These are phyloP conservation scores for Lasioglossum pauxillum DNA, from an alignment of 2,888 invertebrate genomes.

Conservation along the genomic window DNA sequence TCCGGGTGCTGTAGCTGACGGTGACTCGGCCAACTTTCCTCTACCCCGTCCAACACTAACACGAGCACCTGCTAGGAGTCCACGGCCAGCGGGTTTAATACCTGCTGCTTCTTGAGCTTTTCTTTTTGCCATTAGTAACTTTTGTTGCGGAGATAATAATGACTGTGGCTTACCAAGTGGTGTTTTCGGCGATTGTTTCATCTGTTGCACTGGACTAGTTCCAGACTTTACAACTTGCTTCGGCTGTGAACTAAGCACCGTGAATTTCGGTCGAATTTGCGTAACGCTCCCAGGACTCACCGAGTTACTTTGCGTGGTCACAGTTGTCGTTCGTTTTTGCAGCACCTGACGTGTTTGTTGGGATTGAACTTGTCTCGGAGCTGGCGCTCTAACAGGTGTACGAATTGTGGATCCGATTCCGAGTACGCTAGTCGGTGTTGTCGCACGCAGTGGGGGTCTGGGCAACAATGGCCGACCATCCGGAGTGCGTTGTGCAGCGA, in stretches of 20 bases:
- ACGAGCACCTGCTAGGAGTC: constrained; percentile 72
- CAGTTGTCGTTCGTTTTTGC: constrained; percentile 70
- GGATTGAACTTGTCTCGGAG: constrained; percentile 64
- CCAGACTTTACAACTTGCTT: constrained; percentile 75
- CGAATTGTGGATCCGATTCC: constrained; percentile 76
- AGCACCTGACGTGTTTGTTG: constrained; percentile 70
- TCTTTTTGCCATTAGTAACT: constrained; percentile 81
- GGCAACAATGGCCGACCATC: constrained; percentile 79
- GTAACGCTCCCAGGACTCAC: constrained; percentile 71
- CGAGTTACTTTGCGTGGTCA: constrained; percentile 61
- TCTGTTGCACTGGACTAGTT: constrained; percentile 69
- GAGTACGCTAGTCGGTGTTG: constrained; percentile 77
- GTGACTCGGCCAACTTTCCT: constrained; percentile 61
- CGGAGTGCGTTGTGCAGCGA: constrained; percentile 70
- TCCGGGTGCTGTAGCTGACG: constrained; percentile 57
- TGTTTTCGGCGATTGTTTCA: constrained; percentile 75
- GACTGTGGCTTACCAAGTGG: constrained; percentile 74
- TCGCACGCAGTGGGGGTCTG: constrained; percentile 76
- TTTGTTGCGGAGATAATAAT: constrained; percentile 81
- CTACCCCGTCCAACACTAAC: constrained; percentile 71
- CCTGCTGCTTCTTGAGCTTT: constrained; percentile 83
- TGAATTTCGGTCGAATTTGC: constrained; percentile 77
- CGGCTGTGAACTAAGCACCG: constrained; percentile 71
- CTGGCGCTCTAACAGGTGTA: constrained; percentile 77
- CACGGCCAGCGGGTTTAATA: constrained; percentile 74